Percentiles rank a stretch among this genome's conserved stretches.
These are phyloP conservation scores for Pontoporia blainvillei DNA, from an alignment of 2,113 vertebrate species.

Conservation along the genomic window DNA sequence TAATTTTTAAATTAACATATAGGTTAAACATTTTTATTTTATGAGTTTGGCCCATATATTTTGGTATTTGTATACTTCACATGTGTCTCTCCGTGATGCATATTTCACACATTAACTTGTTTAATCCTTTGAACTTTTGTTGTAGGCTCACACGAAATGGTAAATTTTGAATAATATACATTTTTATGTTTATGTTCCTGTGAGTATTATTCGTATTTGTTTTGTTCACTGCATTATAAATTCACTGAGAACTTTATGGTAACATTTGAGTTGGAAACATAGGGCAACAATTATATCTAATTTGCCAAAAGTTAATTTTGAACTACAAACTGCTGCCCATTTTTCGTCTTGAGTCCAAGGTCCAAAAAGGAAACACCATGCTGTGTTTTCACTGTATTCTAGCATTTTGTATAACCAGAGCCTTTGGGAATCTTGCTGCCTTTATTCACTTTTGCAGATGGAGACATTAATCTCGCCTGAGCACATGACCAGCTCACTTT, in stretches of 20 bases:
- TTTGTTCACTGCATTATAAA: not conserved
- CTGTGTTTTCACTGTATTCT: not conserved
- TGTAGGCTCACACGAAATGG: not conserved
- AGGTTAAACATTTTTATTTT: not conserved
- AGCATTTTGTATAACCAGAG: not conserved
- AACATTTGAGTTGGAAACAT: not conserved
- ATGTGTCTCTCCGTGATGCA: not conserved
- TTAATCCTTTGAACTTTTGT: not conserved
- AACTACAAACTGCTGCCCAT: not conserved
- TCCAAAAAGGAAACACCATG: not conserved
- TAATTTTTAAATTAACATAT: not conserved
- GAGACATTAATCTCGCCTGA: constrained; percentile 33
- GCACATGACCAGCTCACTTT: not conserved
- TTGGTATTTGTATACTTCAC: not conserved
- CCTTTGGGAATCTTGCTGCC: not conserved
- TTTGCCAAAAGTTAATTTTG: constrained; percentile 36
- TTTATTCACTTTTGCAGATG: not conserved
- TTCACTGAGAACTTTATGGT: not conserved
- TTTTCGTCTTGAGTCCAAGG: not conserved
- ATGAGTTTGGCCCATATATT: not conserved
- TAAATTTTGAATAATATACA: not conserved
- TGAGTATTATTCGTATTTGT: not conserved
- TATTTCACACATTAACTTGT: not conserved
- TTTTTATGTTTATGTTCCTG: not conserved
- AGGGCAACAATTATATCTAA: constrained; percentile 28